Evolutionary conservation across 2,888 invertebrate species (phyloP).

Genomic region (Agrenia bidenticulata): DNA sequence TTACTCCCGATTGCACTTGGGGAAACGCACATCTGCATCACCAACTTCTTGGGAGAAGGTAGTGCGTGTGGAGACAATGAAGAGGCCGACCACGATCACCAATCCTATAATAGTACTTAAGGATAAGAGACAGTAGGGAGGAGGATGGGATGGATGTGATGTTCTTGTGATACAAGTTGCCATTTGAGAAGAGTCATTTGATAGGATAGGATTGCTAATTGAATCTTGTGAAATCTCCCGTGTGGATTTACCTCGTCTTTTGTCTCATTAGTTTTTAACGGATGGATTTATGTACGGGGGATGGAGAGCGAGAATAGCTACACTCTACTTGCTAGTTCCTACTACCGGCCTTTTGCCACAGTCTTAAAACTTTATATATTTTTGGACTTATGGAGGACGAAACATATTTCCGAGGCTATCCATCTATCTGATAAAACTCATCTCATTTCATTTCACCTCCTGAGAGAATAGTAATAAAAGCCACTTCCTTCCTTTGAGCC

Average conservation of each 20-base stretch:
- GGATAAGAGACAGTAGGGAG: no score
- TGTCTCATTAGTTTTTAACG: constrained; percentile 10
- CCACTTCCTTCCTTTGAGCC: constrained; percentile 5
- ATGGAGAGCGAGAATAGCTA: no score
- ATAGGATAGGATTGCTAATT: constrained; percentile 10
- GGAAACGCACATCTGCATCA: constrained; percentile 12
- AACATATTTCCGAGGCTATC: no score
- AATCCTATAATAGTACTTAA: no score
- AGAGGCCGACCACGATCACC: not conserved
- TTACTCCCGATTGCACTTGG: not conserved
- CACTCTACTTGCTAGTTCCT: no score
- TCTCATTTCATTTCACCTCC: constrained; percentile 1
- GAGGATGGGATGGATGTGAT: no score
- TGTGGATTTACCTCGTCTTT: constrained; percentile 10
- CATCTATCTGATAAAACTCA: no score
- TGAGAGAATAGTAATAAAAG: constrained; percentile 10
- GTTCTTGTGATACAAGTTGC: not conserved
- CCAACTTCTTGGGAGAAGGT: not conserved
- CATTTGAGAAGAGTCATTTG: constrained; percentile 8
- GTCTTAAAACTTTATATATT: no score
- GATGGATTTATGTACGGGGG: constrained; percentile 1
- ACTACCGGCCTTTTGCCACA: no score
- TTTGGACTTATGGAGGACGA: no score
- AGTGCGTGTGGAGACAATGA: not conserved
- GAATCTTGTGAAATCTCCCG: constrained; percentile 9